Conservation (phyloP, 2,113 vertebrate genomes). For the Aphelocoma coerulescens region DNA sequence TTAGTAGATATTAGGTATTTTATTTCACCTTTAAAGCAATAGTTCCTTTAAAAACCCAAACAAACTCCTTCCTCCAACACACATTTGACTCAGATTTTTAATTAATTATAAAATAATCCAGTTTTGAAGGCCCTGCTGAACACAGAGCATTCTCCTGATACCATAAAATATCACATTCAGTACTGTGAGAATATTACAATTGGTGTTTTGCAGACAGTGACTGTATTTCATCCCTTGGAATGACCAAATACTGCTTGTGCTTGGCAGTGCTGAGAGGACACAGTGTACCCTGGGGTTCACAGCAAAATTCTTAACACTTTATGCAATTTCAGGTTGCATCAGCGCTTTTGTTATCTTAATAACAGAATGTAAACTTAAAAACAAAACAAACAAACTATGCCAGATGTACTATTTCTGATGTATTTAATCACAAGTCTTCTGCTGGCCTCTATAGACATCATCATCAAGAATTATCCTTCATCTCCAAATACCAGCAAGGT, state of each 20-base stretch:
- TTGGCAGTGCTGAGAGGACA: neutral
- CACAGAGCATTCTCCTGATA: neutral
- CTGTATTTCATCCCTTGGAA: neutral
- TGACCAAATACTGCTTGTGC: fast-evolving
- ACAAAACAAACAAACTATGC: neutral
- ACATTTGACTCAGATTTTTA: neutral
- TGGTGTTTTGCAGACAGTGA: neutral
- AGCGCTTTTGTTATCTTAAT: neutral
- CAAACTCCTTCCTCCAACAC: neutral
- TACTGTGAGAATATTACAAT: neutral
- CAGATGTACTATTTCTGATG: neutral
- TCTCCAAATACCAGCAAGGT: neutral
- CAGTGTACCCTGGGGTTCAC: neutral
- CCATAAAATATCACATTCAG: neutral
- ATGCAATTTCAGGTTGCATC: neutral
- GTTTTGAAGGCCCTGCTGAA: neutral
- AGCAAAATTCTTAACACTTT: neutral
- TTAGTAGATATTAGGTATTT: neutral
- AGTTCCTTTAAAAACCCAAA: neutral
- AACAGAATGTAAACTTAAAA: neutral
- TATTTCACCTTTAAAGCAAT: neutral
- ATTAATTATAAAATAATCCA: neutral
- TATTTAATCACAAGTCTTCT: neutral
- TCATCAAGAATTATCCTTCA: neutral
- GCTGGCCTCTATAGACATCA: neutral